Conservation (phyloP, 2,113 vertebrate species). For the Syngnathoides biaculeatus region DNA sequence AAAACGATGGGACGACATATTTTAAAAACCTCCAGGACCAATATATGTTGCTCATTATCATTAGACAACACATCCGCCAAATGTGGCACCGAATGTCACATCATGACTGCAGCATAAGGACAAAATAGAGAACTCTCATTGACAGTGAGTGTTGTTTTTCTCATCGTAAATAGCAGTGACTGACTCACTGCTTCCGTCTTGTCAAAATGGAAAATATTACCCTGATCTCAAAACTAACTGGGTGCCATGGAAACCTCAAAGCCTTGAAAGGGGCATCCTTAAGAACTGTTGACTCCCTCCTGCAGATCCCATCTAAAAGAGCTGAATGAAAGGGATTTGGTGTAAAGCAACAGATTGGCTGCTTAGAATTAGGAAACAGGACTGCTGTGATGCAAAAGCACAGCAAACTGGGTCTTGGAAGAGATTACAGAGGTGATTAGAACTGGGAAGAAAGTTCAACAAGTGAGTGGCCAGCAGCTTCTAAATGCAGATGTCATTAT, state of each 20-base stretch:
- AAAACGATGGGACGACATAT: too few species aligned
- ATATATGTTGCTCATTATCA: conserved; percentile 4
- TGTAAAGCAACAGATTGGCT: conserved; percentile 32
- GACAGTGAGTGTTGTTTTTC: conserved; percentile 3
- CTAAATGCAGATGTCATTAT: conserved; percentile 32
- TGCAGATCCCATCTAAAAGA: conserved; percentile 22
- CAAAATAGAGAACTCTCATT: conserved; percentile 7
- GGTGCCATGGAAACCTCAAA: conserved; percentile 39
- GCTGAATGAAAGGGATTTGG: conserved; percentile 47
- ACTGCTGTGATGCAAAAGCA: conserved; percentile 27
- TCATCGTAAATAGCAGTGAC: neutral
- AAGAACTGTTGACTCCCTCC: conserved; percentile 43
- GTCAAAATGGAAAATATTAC: conserved; percentile 5
- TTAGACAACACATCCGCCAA: conserved; percentile 14
- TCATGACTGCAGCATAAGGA: conserved; percentile 8
- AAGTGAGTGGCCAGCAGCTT: conserved; percentile 24
- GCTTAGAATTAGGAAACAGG: conserved; percentile 36
- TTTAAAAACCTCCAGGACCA: too few species aligned
- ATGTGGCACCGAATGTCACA: neutral
- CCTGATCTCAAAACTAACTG: conserved; percentile 2
- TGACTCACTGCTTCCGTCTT: conserved; percentile 9
- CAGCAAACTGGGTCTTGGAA: conserved; percentile 28
- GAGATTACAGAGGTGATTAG: conserved; percentile 40
- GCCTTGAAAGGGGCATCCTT: conserved; percentile 21
- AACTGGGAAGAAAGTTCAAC: conserved; percentile 12